Percentiles rank a stretch among this genome's conserved stretches.
These are phyloP conservation scores for Gymnobelideus leadbeateri DNA, from an alignment of 2,113 vertebrate species.

Conservation along the genomic window DNA sequence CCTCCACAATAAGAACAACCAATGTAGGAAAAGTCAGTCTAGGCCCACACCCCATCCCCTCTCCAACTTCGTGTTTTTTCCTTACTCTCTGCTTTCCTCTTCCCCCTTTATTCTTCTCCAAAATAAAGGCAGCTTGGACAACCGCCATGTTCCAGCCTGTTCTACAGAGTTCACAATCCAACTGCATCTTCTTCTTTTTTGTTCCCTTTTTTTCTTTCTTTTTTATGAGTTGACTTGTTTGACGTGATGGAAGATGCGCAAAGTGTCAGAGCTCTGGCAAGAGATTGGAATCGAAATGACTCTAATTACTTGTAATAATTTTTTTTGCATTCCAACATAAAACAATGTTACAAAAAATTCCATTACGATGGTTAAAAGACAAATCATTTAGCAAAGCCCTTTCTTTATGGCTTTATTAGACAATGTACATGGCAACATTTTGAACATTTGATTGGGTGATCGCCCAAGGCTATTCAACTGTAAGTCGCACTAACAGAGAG, in stretches of 20 bases:
- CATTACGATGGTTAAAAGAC: conserved; percentile 82
- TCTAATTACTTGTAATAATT: conserved; percentile 87
- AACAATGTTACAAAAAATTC: conserved; percentile 78
- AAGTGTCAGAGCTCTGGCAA: conserved; percentile 83
- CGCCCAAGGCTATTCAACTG: conserved; percentile 73
- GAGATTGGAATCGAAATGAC: conserved; percentile 82
- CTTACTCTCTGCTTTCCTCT: background rate
- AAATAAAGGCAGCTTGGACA: conserved; percentile 65
- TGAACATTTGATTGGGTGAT: conserved; percentile 54
- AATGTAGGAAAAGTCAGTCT: conserved; percentile 10
- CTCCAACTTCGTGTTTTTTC: background rate
- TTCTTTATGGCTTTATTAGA: conserved; percentile 80
- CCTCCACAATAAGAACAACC: conserved; percentile 68
- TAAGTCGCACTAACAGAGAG: conserved; percentile 35
- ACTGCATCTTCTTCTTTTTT: conserved; percentile 73
- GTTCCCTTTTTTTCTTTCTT: conserved; percentile 73
- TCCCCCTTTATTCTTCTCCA: background rate
- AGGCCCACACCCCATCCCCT: background rate
- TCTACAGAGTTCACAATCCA: conserved; percentile 60
- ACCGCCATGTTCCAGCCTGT: conserved; percentile 48
- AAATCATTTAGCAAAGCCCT: conserved; percentile 81
- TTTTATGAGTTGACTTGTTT: conserved; percentile 84
- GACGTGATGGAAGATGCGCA: conserved; percentile 69
- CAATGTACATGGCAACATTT: conserved; percentile 74
- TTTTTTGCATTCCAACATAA: conserved; percentile 82